Evolutionary conservation across 2,888 invertebrate genomes (phyloP).

Genomic region (Ariolimax columbianus): DNA sequence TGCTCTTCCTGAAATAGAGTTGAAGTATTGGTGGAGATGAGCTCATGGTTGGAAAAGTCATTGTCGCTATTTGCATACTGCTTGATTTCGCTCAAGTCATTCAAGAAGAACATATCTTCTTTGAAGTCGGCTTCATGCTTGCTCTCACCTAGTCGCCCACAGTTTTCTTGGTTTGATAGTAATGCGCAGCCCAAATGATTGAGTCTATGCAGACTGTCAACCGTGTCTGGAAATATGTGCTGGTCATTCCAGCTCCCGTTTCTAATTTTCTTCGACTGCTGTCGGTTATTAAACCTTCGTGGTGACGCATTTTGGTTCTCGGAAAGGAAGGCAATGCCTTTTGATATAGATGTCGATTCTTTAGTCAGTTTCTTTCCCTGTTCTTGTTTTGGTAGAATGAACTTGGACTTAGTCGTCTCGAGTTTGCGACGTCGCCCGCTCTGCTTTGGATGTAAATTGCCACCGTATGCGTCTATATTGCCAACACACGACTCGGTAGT

Average conservation of each 20-base stretch:
- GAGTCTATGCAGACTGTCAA: background rate
- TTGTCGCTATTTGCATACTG: no score
- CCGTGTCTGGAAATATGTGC: background rate
- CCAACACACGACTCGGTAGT: background rate
- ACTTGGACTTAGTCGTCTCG: background rate
- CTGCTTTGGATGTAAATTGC: background rate
- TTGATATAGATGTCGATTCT: background rate
- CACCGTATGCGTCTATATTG: background rate
- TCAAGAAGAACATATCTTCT: background rate
- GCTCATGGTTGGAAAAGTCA: background rate
- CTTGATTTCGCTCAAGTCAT: background rate
- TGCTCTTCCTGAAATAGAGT: background rate
- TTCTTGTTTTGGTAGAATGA: background rate
- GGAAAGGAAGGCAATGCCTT: background rate
- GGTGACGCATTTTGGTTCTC: background rate
- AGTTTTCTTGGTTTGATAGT: background rate
- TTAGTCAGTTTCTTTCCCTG: background rate
- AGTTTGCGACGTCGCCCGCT: background rate
- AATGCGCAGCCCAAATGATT: background rate
- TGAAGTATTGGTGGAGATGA: background rate
- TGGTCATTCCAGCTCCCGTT: background rate
- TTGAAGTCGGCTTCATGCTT: background rate
- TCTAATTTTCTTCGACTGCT: background rate
- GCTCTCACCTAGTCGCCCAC: background rate
- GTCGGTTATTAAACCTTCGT: background rate